These are phyloP conservation scores for Drosophila carrolli DNA, from an alignment of 1,140 invertebrate genomes.

Conservation along the genomic window DNA sequence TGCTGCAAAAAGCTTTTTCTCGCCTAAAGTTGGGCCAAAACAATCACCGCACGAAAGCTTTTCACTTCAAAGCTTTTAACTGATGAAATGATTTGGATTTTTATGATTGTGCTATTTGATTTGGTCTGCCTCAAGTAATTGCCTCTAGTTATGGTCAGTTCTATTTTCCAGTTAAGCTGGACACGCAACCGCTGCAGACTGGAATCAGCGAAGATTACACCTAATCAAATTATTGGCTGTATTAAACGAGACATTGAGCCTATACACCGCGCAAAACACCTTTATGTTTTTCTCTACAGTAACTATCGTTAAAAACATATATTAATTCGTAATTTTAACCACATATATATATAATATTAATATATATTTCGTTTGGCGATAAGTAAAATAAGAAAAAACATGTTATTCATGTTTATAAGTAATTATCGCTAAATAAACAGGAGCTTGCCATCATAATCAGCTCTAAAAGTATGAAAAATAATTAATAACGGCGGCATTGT, in stretches of 20 bases:
- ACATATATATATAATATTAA: too few species aligned
- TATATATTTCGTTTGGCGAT: too few species aligned
- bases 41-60: slow-evolving; percentile 10
- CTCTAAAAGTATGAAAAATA: too few species aligned
- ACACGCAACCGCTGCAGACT: slow-evolving; percentile 30
- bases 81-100: slow-evolving; percentile 23
- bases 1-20: slow-evolving; percentile 30
- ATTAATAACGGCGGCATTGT: too few species aligned
- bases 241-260: slow-evolving; percentile 12
- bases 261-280: background rate
- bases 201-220: slow-evolving; percentile 58
- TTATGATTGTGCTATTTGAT: slow-evolving; percentile 22
- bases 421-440: too few species aligned
- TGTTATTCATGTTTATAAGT: too few species aligned
- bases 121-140: slow-evolving; percentile 49
- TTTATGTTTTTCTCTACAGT: too few species aligned
- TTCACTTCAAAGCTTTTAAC: slow-evolving; percentile 10
- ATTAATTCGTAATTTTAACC: background rate
- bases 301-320: background rate
- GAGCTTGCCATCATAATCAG: too few species aligned
- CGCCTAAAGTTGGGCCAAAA: slow-evolving; percentile 12
- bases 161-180: slow-evolving; percentile 26
- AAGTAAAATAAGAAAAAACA: too few species aligned
- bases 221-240: slow-evolving; percentile 51
- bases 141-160: slow-evolving; percentile 66